Conservation (phyloP, 2,888 invertebrate species). For the Pollenia amentaria region DNA sequence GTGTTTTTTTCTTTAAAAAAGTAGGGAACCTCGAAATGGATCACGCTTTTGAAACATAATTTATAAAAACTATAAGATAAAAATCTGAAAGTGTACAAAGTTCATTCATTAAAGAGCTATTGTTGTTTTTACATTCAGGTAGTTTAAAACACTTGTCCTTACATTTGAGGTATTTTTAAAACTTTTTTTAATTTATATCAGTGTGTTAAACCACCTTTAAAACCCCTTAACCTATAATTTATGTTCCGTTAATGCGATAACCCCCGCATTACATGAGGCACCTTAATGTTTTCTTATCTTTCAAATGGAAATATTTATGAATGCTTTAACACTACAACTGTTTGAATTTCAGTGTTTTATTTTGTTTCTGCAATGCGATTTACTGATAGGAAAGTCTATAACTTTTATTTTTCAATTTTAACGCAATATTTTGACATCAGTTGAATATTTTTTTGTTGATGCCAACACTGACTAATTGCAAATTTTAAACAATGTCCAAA, state of each 20-base stretch:
- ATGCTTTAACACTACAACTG: conserved; percentile 31
- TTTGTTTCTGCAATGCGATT: conserved; percentile 21
- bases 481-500: too few relatives aligned
- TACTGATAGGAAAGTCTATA: conserved; percentile 35
- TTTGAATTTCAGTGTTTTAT: neutral
- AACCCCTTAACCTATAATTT: conserved; percentile 66
- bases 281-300: conserved; percentile 68
- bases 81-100: too few relatives aligned
- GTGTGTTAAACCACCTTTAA: conserved; percentile 62
- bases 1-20: too few relatives aligned
- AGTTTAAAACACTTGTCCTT: neutral
- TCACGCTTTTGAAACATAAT: too few relatives aligned
- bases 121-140: too few relatives aligned
- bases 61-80: too few relatives aligned
- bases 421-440: conserved; percentile 23
- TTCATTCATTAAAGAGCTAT: too few relatives aligned
- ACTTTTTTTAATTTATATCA: conserved; percentile 49
- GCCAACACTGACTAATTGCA: too few relatives aligned
- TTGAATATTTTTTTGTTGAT: neutral
- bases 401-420: conserved; percentile 43
- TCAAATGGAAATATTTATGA: conserved; percentile 30
- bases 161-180: neutral
- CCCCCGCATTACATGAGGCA: conserved; percentile 71
- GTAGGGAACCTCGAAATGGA: too few relatives aligned
- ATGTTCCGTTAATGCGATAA: conserved; percentile 70